These are phyloP conservation scores for Entomobrya proxima DNA, from an alignment of 2,888 invertebrate species.

Conservation along the genomic window DNA sequence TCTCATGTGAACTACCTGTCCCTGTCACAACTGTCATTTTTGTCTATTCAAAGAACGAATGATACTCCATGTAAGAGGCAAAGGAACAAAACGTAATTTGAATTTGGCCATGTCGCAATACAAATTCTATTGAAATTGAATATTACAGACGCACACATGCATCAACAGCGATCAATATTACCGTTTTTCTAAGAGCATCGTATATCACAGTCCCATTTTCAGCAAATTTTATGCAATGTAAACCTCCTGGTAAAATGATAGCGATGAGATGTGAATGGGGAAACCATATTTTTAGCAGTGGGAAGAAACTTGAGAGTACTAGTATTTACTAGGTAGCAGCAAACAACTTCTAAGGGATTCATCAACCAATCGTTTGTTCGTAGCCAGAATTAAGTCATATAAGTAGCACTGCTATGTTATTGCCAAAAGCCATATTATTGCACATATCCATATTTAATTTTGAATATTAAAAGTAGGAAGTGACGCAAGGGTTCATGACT, in stretches of 20 bases:
- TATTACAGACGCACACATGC: too few relatives aligned
- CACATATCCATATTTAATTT: background rate
- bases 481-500: constrained; percentile 52
- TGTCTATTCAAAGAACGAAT: background rate
- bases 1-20: background rate
- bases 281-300: background rate
- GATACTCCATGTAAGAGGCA: background rate
- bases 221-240: too few relatives aligned
- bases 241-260: too few relatives aligned
- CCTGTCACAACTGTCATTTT: background rate
- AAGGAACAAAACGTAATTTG: background rate
- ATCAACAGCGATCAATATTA: too few relatives aligned
- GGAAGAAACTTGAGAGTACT: background rate
- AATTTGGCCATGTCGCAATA: background rate
- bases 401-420: background rate
- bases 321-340: background rate
- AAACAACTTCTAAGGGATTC: background rate
- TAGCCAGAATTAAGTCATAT: background rate
- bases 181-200: too few relatives aligned
- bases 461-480: constrained; percentile 38
- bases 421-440: background rate
- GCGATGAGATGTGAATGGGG: background rate
- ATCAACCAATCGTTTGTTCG: background rate
- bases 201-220: too few relatives aligned
- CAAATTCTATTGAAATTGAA: too few relatives aligned